Conservation (phyloP, 1,140 invertebrate species). For the Aphaenogaster ashmeadi region DNA sequence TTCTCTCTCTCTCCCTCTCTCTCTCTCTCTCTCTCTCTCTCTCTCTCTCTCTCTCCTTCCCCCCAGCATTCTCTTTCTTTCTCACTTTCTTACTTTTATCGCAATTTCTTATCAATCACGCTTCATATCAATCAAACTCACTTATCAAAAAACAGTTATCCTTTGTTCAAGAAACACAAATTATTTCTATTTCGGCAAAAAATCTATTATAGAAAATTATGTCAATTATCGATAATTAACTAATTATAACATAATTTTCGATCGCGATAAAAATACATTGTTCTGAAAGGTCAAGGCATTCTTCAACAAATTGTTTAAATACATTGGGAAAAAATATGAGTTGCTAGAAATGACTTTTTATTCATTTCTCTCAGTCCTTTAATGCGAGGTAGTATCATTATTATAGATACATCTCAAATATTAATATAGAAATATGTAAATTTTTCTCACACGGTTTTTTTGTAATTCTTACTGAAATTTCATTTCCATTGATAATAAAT, state of each 20-base stretch:
- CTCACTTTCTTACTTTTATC: constrained; percentile 29
- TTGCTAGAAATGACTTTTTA: neutral
- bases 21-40: constrained; percentile 52
- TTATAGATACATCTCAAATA: neutral
- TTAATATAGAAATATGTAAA: constrained; percentile 12
- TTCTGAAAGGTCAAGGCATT: constrained; percentile 19
- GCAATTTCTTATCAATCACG: constrained; percentile 31
- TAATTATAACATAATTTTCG: constrained; percentile 18
- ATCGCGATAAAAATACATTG: constrained; percentile 9
- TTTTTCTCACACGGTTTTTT: neutral
- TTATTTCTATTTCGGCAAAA: constrained; percentile 7
- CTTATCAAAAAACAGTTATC: constrained; percentile 1
- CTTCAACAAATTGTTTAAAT: constrained; percentile 10
- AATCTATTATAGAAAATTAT: constrained; percentile 3
- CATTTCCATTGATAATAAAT: neutral
- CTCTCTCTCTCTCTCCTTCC: constrained; percentile 58
- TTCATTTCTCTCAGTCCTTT: neutral
- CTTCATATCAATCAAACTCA: constrained; percentile 25
- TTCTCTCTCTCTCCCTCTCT: constrained; percentile 59
- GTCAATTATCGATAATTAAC: constrained; percentile 14
- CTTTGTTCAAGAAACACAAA: constrained; percentile 17
- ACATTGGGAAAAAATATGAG: neutral
- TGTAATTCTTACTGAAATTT: neutral
- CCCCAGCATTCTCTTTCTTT: constrained; percentile 50
- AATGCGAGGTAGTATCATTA: neutral